Evolutionary conservation across 2,113 vertebrate species (phyloP).

Genomic region (Mugil cephalus): DNA sequence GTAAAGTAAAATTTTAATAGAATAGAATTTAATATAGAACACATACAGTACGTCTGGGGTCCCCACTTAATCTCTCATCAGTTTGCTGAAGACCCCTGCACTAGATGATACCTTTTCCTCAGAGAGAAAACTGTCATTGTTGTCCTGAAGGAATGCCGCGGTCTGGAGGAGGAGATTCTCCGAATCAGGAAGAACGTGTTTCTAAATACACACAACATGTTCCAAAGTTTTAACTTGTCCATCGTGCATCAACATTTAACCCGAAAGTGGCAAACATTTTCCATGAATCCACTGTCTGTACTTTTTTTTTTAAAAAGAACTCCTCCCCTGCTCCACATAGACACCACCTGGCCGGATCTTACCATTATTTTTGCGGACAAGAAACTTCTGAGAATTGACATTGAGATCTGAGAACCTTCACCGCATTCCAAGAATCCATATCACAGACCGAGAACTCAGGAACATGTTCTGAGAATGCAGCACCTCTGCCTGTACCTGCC

Average conservation of each 20-base stretch:
- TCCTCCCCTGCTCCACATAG: too few species aligned
- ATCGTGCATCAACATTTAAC: conserved; percentile 16
- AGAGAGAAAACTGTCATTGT: too few species aligned
- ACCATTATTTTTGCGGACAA: neutral
- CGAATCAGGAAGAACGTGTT: neutral
- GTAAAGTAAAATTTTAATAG: too few species aligned
- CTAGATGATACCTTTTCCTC: too few species aligned
- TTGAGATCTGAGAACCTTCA: neutral
- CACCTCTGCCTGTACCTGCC: neutral
- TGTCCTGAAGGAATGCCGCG: too few species aligned
- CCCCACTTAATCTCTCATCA: too few species aligned
- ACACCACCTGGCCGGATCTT: neutral
- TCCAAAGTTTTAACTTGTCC: conserved; percentile 1
- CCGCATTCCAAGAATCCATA: conserved; percentile 1
- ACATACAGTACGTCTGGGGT: too few species aligned
- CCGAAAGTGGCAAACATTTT: neutral
- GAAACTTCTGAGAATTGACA: neutral
- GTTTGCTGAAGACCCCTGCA: too few species aligned
- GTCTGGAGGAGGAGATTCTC: neutral
- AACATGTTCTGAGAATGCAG: conserved; percentile 1
- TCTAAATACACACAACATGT: conserved; percentile 3
- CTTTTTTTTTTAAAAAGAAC: neutral
- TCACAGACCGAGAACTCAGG: neutral
- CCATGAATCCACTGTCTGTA: neutral
- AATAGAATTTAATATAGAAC: too few species aligned